phyloP scores from a whole-genome alignment of 2,797 vertebrate genomes.

The Nyctalus aviator region DNA sequence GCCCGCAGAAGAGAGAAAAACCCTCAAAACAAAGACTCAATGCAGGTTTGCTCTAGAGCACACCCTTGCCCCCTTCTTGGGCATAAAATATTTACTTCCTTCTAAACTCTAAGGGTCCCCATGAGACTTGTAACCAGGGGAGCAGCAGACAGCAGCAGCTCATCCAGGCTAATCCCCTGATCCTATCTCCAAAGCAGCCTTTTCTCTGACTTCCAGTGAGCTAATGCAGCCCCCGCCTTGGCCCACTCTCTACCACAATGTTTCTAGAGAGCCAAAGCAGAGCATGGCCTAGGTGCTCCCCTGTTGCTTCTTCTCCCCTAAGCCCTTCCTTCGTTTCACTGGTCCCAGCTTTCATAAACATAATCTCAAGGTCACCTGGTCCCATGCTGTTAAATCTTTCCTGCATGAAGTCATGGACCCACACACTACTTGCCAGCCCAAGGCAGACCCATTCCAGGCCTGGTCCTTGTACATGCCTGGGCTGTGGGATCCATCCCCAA shows the following conservation, averaged over 20 bases:
- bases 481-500: too few relatives aligned
- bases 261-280: not conserved
- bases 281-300: not conserved
- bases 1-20: not conserved
- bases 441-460: not conserved
- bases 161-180: not conserved
- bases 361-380: not conserved
- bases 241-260: not conserved
- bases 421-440: not conserved
- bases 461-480: not conserved
- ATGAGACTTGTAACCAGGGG: not conserved
- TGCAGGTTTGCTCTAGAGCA: not conserved
- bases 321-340: not conserved
- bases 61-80: not conserved
- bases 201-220: not conserved
- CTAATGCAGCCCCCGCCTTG: not conserved
- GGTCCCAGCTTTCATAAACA: not conserved
- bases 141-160: not conserved
- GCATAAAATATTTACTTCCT: not conserved
- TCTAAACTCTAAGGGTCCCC: not conserved
- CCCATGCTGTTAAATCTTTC: not conserved
- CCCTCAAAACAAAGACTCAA: not conserved
- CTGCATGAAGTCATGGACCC: not conserved
- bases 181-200: not conserved
- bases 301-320: not conserved